Conservation (phyloP, 2,113 vertebrate genomes). For the Epinephelus cyanopodus region DNA sequence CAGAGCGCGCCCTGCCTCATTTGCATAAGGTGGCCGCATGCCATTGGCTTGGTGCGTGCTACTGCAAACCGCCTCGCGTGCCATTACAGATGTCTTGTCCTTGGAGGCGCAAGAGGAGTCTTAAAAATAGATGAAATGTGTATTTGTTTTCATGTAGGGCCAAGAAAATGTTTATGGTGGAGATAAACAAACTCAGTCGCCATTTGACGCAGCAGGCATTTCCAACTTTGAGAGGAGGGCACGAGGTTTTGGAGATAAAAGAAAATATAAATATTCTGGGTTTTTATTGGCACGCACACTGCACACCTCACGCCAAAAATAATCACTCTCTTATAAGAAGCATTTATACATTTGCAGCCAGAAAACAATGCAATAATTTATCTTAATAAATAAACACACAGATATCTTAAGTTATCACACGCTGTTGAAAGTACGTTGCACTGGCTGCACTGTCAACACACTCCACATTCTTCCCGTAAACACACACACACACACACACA, state of each 20-base stretch:
- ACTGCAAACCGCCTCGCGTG: conserved; percentile 87
- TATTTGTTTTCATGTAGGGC: conserved; percentile 19
- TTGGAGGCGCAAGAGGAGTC: conserved; percentile 57
- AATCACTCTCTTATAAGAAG: background rate
- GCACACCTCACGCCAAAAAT: background rate
- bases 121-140: conserved; percentile 56
- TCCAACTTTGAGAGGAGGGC: background rate
- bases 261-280: background rate
- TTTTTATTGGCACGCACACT: background rate
- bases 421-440: background rate
- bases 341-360: background rate
- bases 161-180: background rate
- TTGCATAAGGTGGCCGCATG: conserved; percentile 75
- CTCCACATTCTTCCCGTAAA: conserved; percentile 11
- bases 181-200: background rate
- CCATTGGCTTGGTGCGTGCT: conserved; percentile 85
- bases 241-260: background rate
- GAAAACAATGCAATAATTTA: background rate
- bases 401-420: background rate
- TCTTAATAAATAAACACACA: background rate
- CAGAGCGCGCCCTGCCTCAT: conserved; percentile 53
- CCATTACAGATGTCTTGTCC: conserved; percentile 80
- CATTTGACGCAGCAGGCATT: background rate
- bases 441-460: background rate
- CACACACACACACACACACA: background rate